Base-by-base conservation (phyloP, 2,888 invertebrate species). In the Hypselothyrea guttata region DNA sequence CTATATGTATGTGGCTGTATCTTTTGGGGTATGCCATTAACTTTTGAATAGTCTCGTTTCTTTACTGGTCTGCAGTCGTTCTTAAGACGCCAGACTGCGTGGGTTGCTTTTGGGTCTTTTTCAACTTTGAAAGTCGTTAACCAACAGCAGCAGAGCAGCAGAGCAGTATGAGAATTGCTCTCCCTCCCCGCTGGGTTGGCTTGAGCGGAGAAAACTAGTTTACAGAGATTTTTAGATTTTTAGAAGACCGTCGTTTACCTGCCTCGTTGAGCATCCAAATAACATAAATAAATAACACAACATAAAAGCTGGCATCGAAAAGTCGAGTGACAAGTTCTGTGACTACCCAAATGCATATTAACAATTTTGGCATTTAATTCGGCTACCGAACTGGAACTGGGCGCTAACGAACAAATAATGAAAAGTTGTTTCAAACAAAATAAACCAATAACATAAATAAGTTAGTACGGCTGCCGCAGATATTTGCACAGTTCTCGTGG, bases 61-160 rank as follows among this genome's bases (percentile, higher is more conserved):
- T 48, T 60, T 51, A 40, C 51, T 35, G 47, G 55, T 65, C 54
- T 65, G 61, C 75, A 61, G 52, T 53, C 70, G 22, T 63, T 75
- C 70, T 48, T 33, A 42, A 49, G 61, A 56, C 56, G 51, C 59
- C 38, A 70, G 57, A 65, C 59, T 63, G 71, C 73, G 71, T 71
- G 71, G 71, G 68, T 48, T 62, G 69, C 37, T 60, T 49, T 71
- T 67, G 55, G 46, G 49, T 73, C 54, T 75, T 75, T 66, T 58
- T 52, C 40, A 75, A 75, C 79, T 81, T 77, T 68, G 62, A 68
- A 71, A 84, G 78, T 84, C 78, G 83, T 77, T 84, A 84, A 81
- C 77, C 84, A 58, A 62, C 75, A 60, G 51, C 60, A 49, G 35
- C 49, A 34, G 33, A 22, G 16, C 13, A 34, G 11, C 33, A 62